These are phyloP conservation scores for Scaptomyza polygonia DNA, from an alignment of 2,888 invertebrate genomes.

Conservation along the genomic window DNA sequence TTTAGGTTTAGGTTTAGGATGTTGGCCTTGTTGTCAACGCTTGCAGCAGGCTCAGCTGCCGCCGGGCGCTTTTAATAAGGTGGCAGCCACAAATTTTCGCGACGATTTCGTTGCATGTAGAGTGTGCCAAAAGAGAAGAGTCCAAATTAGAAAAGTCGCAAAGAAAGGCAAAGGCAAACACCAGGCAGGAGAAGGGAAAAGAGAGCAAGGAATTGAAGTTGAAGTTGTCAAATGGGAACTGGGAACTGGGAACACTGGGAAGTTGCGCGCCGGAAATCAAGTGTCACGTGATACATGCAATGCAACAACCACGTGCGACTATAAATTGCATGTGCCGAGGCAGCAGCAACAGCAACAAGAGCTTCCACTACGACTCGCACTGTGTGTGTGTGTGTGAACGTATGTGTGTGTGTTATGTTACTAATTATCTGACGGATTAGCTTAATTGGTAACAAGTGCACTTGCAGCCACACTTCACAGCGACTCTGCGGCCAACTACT, in stretches of 20 bases:
- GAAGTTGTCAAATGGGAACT: constrained; percentile 11
- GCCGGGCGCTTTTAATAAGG: constrained; percentile 76
- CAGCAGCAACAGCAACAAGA: constrained; percentile 46
- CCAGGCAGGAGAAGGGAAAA: not conserved
- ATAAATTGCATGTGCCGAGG: constrained; percentile 74
- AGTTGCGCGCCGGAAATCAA: constrained; percentile 78
- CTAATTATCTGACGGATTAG: constrained; percentile 84
- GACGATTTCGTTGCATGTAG: constrained; percentile 76
- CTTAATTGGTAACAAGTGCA: constrained; percentile 83
- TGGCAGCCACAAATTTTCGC: constrained; percentile 74
- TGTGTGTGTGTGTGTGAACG: constrained; percentile 18
- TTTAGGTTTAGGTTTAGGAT: constrained; percentile 31
- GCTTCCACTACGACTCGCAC: constrained; percentile 31
- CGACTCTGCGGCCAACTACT: constrained; percentile 72
- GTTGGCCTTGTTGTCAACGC: constrained; percentile 53
- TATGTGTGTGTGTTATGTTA: constrained; percentile 71
- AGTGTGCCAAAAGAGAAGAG: constrained; percentile 68
- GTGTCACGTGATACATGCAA: constrained; percentile 80
- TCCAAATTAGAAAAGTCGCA: constrained; percentile 79
- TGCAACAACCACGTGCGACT: constrained; percentile 79
- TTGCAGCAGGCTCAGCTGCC: constrained; percentile 60
- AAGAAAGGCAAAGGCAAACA: constrained; percentile 73
- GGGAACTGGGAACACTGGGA: constrained; percentile 45
- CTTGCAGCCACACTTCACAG: constrained; percentile 76
- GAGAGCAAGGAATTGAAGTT: not conserved